Conservation (phyloP, 2,888 invertebrate species). For the Brachypalpus laphriformis region DNA sequence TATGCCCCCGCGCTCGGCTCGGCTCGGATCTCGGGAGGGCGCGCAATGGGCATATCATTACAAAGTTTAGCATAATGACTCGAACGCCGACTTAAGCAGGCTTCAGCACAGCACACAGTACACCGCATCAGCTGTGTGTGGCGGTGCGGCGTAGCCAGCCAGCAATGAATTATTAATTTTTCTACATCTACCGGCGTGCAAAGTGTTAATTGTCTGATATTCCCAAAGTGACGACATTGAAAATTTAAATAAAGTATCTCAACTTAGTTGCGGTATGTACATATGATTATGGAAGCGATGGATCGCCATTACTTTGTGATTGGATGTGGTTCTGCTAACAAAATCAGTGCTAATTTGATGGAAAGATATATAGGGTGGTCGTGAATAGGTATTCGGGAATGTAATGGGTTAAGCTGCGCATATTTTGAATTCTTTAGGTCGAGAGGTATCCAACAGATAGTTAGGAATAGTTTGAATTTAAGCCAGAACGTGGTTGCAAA, state of each 20-base stretch:
- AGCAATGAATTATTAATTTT: constrained; percentile 75
- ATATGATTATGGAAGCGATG: constrained; percentile 13
- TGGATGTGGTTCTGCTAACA: constrained; percentile 17
- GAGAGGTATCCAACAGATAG: too few species aligned
- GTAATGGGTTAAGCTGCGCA: too few species aligned
- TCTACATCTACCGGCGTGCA: constrained; percentile 53
- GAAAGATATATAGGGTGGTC: neutral
- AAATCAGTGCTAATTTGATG: neutral
- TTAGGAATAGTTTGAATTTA: too few species aligned
- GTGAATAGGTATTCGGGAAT: too few species aligned
- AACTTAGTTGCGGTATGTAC: constrained; percentile 34
- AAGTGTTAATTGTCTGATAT: constrained; percentile 74
- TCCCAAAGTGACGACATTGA: constrained; percentile 70
- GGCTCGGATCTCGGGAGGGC: neutral
- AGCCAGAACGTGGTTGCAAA: too few species aligned
- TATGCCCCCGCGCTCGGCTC: constrained; percentile 25
- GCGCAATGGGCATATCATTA: constrained; percentile 74
- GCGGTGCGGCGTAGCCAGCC: constrained; percentile 26
- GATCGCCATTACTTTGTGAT: constrained; percentile 9
- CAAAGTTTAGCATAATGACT: constrained; percentile 71
- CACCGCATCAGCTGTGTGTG: constrained; percentile 63
- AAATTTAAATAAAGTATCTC: constrained; percentile 69
- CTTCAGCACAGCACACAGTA: constrained; percentile 39
- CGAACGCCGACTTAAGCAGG: constrained; percentile 29
- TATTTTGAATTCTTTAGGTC: too few species aligned